These are phyloP conservation scores for Poecilia wingei DNA, from an alignment of 2,797 vertebrate genomes.

Conservation along the genomic window DNA sequence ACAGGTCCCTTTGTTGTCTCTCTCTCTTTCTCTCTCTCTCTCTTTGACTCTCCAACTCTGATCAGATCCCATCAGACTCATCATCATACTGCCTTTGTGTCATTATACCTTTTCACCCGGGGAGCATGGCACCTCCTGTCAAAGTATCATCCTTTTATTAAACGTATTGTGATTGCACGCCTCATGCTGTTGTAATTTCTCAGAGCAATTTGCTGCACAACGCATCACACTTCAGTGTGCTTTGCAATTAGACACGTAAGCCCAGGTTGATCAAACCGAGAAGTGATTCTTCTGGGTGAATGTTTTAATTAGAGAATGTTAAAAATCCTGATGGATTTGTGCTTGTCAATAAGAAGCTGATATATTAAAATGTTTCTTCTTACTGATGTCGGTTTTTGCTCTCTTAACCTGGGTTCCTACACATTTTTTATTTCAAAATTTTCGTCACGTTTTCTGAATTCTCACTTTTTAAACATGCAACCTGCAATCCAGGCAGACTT, in stretches of 20 bases:
- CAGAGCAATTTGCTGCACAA: slow-evolving; percentile 40
- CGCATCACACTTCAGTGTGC: slow-evolving; percentile 46
- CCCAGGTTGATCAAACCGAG: slow-evolving; percentile 49
- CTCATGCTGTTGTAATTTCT: slow-evolving; percentile 61
- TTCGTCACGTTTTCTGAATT: neutral
- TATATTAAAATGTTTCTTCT: neutral
- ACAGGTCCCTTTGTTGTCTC: slow-evolving; percentile 15
- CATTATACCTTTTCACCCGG: slow-evolving; percentile 37
- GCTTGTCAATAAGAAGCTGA: neutral
- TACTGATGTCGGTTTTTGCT: neutral
- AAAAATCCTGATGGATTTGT: neutral
- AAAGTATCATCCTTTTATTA: slow-evolving; percentile 52
- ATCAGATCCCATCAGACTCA: slow-evolving; percentile 44
- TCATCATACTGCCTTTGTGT: slow-evolving; percentile 49
- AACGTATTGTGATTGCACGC: slow-evolving; percentile 48
- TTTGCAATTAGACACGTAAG: slow-evolving; percentile 52
- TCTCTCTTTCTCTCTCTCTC: slow-evolving; percentile 34
- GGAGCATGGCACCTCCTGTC: slow-evolving; percentile 37
- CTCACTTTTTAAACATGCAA: neutral
- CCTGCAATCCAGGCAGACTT: neutral
- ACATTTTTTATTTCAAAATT: neutral
- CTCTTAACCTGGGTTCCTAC: neutral
- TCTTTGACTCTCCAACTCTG: slow-evolving; percentile 71
- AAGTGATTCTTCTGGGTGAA: slow-evolving; percentile 22
- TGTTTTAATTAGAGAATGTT: slow-evolving; percentile 7